Evolutionary conservation across 2,797 vertebrate genomes (phyloP).

Genomic region (Gymnothorax reevesii): DNA sequence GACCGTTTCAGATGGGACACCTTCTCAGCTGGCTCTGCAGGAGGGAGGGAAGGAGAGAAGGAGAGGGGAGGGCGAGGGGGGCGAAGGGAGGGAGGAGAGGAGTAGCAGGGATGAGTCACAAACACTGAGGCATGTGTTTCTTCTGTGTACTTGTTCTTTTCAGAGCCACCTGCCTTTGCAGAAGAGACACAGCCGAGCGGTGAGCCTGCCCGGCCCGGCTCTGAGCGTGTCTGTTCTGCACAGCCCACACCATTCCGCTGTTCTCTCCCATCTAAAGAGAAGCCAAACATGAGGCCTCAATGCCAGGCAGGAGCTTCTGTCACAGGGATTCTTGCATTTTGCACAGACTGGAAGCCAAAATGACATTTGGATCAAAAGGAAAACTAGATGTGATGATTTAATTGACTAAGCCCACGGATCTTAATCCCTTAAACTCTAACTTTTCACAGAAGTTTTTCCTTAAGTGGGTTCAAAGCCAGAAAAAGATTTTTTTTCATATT

Average conservation of each 20-base stretch:
- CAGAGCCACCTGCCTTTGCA: not conserved
- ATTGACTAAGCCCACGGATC: too few species aligned
- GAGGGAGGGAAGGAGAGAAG: not conserved
- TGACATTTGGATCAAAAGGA: too few species aligned
- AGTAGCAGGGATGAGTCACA: not conserved
- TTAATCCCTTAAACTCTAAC: too few species aligned
- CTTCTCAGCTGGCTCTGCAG: not conserved
- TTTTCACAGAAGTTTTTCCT: too few species aligned
- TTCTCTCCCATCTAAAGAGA: not conserved
- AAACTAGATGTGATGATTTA: too few species aligned
- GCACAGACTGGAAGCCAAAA: too few species aligned
- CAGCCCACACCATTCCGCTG: not conserved
- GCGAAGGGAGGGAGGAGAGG: not conserved
- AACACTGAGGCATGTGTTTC: not conserved
- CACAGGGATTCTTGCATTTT: too few species aligned
- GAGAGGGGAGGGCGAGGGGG: not conserved
- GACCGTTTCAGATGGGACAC: not conserved
- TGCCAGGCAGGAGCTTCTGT: too few species aligned
- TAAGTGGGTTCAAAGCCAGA: too few species aligned
- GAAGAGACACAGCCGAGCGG: not conserved
- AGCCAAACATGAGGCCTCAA: too few species aligned
- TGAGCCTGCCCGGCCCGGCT: not conserved
- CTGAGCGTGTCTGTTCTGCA: not conserved
- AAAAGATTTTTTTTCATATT: too few species aligned
- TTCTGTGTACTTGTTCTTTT: constrained; percentile 1